These are phyloP conservation scores for Odontomyia ornata DNA, from an alignment of 2,888 invertebrate genomes.

Conservation along the genomic window DNA sequence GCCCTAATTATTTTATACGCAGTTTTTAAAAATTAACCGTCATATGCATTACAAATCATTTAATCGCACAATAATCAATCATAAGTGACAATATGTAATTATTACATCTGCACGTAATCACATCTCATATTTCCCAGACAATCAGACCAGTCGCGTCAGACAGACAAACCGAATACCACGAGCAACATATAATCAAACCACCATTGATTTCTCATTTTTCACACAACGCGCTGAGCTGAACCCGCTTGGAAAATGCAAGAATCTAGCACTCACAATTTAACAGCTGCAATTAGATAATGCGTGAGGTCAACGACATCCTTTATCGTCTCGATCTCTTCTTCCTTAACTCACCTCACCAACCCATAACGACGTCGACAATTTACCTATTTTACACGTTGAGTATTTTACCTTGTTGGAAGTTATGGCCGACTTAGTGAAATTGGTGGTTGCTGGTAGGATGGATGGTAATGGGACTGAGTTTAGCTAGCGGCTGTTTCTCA, in stretches of 20 bases:
- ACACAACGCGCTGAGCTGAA: background rate
- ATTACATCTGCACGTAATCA: background rate
- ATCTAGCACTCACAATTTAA: background rate
- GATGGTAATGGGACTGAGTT: no score
- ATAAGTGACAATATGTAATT: conserved; percentile 5
- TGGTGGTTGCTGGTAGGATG: no score
- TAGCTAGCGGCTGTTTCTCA: conserved; percentile 4
- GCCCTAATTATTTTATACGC: no score
- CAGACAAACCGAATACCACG: no score
- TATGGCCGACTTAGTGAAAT: no score
- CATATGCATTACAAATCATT: no score
- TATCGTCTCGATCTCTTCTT: background rate
- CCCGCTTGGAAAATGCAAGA: background rate
- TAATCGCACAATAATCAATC: background rate
- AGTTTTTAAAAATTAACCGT: background rate
- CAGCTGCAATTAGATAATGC: conserved; percentile 12
- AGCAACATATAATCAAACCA: background rate
- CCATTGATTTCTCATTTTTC: background rate
- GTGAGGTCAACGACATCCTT: conserved; percentile 33
- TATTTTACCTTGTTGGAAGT: no score
- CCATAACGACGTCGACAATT: background rate
- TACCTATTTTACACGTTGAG: background rate
- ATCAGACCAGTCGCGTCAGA: background rate
- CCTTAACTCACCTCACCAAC: background rate
- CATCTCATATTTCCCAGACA: background rate